These are phyloP conservation scores for Autographa gamma DNA, from an alignment of 2,888 invertebrate genomes.

Conservation along the genomic window DNA sequence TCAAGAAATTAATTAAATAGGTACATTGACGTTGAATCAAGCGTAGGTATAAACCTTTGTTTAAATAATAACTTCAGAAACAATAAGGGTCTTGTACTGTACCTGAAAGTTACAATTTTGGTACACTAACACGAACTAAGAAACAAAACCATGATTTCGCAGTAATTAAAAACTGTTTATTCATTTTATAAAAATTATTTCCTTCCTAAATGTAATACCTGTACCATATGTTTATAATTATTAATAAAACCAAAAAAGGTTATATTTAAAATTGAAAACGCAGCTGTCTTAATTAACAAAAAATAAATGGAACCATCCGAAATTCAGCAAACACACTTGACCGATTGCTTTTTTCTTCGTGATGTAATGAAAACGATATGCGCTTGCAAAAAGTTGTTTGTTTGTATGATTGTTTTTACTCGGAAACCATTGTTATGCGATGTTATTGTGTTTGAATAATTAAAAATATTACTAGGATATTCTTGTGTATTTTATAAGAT, in stretches of 20 bases:
- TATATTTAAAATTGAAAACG: conserved; percentile 48
- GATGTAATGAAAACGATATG: conserved; percentile 48
- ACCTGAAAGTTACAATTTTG: too few relatives aligned
- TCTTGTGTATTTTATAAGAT: too few relatives aligned
- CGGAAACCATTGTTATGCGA: conserved; percentile 11
- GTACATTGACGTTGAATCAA: too few relatives aligned
- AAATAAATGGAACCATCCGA: conserved; percentile 52
- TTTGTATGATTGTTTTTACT: conserved; percentile 25
- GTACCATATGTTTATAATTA: not conserved
- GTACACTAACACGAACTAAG: too few relatives aligned
- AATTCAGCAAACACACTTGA: conserved; percentile 47
- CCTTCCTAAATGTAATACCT: too few relatives aligned
- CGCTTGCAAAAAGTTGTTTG: conserved; percentile 39
- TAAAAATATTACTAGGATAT: not conserved
- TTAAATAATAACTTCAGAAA: too few relatives aligned
- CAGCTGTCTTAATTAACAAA: conserved; percentile 50
- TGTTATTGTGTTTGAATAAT: not conserved
- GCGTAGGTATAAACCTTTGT: too few relatives aligned
- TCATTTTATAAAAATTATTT: too few relatives aligned
- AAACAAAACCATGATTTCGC: too few relatives aligned
- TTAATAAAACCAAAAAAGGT: conserved; percentile 35
- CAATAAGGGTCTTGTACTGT: too few relatives aligned
- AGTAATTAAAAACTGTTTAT: too few relatives aligned
- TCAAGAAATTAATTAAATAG: too few relatives aligned
- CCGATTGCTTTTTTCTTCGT: conserved; percentile 37